phyloP scores from a whole-genome alignment of 1,140 invertebrate species.

The Eciton burchellii region DNA sequence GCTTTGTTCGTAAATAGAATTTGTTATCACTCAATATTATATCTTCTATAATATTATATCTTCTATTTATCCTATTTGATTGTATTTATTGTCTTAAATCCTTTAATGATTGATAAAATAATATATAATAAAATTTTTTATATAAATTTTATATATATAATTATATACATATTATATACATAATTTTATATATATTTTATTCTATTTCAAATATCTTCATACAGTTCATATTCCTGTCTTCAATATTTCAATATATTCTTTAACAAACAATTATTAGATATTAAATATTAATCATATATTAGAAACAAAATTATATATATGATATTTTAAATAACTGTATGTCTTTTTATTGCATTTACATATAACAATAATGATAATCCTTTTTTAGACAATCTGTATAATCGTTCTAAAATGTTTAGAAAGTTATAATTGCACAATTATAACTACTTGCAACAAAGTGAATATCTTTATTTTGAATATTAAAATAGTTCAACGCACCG shows the following conservation, averaged over 20 bases:
- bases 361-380: neutral
- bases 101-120: no score
- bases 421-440: slow-evolving; percentile 24
- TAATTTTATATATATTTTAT: slow-evolving; percentile 1
- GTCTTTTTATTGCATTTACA: no score
- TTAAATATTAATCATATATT: neutral
- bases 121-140: neutral
- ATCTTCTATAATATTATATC: no score
- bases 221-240: no score
- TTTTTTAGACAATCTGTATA: neutral
- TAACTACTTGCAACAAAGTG: slow-evolving; percentile 4
- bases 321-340: neutral
- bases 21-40: neutral
- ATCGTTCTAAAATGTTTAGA: slow-evolving; percentile 19
- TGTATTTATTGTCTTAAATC: no score
- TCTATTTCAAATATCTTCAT: neutral
- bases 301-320: neutral
- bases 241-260: neutral
- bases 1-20: slow-evolving; percentile 30
- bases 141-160: neutral
- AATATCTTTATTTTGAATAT: slow-evolving; percentile 25
- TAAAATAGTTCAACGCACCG: neutral
- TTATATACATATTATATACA: no score
- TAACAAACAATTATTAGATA: neutral
- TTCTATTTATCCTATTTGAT: no score